phyloP scores from a whole-genome alignment of 2,113 vertebrate species.

The Aegithalos caudatus region DNA sequence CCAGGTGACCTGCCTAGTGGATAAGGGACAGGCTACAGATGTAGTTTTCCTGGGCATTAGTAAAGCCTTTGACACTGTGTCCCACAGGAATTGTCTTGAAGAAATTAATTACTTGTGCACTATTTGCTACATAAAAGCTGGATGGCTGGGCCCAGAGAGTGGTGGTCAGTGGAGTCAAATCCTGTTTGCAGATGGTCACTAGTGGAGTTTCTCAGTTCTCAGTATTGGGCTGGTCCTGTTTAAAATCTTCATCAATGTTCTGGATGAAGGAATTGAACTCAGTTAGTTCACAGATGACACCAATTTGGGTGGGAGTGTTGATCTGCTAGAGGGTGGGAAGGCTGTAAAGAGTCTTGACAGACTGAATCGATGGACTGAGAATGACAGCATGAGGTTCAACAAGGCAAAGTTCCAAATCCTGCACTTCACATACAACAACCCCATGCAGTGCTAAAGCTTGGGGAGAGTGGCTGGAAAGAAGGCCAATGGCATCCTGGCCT shows the following conservation, averaged over 20 bases:
- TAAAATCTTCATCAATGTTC: neutral
- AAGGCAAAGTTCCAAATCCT: neutral
- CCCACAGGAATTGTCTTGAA: neutral
- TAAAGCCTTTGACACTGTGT: neutral
- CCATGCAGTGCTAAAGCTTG: rapidly evolving
- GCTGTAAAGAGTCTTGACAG: neutral
- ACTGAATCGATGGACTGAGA: neutral
- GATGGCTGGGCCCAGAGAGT: neutral
- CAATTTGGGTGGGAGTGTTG: neutral
- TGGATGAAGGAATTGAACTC: neutral
- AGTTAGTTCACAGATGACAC: neutral
- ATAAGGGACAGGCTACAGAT: neutral
- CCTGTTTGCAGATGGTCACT: neutral
- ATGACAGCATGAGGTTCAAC: neutral
- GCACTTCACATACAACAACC: neutral
- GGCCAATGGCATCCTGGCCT: neutral
- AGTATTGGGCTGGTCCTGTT: neutral
- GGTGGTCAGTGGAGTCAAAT: neutral
- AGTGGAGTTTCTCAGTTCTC: neutral
- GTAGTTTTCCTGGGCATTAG: neutral
- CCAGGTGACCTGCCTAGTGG: neutral
- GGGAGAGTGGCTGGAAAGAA: neutral
- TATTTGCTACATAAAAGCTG: neutral
- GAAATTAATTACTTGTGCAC: neutral
- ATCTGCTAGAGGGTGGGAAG: neutral